Percentiles rank a stretch among this genome's conserved stretches.
Conservation (phyloP, 2,797 vertebrate species). For the Todus mexicanus region DNA sequence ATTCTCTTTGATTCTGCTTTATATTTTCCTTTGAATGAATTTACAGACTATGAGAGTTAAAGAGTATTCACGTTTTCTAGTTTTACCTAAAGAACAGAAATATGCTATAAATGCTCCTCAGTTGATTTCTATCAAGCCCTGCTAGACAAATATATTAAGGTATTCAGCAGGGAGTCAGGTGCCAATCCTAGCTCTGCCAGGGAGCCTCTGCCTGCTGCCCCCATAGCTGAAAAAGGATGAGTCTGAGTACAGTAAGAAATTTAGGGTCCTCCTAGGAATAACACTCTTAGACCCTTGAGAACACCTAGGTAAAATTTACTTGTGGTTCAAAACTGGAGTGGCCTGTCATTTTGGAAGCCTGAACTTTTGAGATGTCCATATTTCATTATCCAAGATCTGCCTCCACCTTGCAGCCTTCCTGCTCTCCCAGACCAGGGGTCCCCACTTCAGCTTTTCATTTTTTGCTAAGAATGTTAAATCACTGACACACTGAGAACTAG, state of each 20-base stretch:
- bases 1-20: constrained; percentile 32
- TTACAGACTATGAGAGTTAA: constrained; percentile 28
- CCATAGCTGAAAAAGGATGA: background rate
- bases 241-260: background rate
- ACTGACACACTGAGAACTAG: background rate
- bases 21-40: constrained; percentile 40
- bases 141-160: background rate
- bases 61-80: background rate
- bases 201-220: background rate
- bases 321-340: background rate
- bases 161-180: background rate
- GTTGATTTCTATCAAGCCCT: background rate
- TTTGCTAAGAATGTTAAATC: background rate
- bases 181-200: background rate
- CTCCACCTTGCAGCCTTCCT: background rate
- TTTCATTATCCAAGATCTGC: background rate
- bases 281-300: background rate
- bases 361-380: background rate
- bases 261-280: background rate
- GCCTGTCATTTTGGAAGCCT: background rate
- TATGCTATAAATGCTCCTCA: background rate
- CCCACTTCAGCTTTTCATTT: background rate
- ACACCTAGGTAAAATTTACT: background rate
- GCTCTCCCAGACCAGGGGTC: background rate
- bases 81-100: constrained; percentile 38